Conservation (phyloP, 2,888 invertebrate species). For the Drosophila paramelanica region DNA sequence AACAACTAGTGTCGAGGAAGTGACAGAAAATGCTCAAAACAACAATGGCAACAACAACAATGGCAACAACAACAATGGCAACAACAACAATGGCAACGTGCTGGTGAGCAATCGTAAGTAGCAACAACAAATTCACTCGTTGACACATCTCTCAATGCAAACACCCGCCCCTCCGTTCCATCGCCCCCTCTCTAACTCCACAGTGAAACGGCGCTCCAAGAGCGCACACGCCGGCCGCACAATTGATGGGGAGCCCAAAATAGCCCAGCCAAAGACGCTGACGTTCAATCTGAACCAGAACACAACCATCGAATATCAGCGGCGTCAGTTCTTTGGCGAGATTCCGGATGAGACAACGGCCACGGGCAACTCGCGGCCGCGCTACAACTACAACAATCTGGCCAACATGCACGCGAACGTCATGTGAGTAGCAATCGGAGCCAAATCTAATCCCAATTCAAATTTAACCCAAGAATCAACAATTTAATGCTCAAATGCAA, state of each 20-base stretch:
- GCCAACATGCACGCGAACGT: slow-evolving; percentile 85
- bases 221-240: slow-evolving; percentile 84
- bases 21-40: slow-evolving; percentile 70
- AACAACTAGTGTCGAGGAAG: slow-evolving; percentile 32
- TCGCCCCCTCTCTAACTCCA: background rate
- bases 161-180: background rate
- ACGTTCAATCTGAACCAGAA: slow-evolving; percentile 85
- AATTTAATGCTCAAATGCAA: no score
- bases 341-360: slow-evolving; percentile 57
- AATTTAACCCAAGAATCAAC: no score
- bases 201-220: slow-evolving; percentile 85
- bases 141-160: slow-evolving; percentile 28
- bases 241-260: slow-evolving; percentile 82
- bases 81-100: slow-evolving; percentile 33
- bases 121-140: slow-evolving; percentile 2
- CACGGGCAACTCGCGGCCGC: slow-evolving; percentile 48
- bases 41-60: slow-evolving; percentile 18
- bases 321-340: slow-evolving; percentile 83
- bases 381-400: slow-evolving; percentile 80
- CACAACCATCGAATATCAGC: slow-evolving; percentile 84
- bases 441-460: no score
- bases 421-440: slow-evolving; percentile 80
- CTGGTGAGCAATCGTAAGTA: slow-evolving; percentile 82
- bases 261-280: slow-evolving; percentile 83
- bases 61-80: slow-evolving; percentile 20